phyloP scores from a whole-genome alignment of 2,113 vertebrate genomes.

The Phalacrocorax carbo region DNA sequence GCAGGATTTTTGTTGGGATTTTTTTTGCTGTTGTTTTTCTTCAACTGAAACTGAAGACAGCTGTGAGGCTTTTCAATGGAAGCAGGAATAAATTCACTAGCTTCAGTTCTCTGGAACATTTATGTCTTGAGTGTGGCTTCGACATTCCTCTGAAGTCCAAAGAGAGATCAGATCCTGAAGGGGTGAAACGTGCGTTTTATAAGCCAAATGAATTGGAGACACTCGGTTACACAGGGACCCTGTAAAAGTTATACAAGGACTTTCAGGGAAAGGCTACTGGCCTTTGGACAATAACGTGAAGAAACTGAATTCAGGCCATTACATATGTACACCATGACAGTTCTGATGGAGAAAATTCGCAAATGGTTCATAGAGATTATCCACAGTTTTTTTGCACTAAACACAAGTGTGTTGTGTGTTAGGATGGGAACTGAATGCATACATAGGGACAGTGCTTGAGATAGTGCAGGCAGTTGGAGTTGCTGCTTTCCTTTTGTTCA shows the following conservation, averaged over 20 bases:
- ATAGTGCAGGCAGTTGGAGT: background rate
- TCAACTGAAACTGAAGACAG: background rate
- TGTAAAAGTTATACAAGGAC: background rate
- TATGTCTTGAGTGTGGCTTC: background rate
- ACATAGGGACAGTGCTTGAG: background rate
- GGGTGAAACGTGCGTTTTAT: background rate
- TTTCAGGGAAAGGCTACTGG: background rate
- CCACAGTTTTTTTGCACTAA: background rate
- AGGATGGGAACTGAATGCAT: background rate
- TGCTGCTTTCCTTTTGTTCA: background rate
- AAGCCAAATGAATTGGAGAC: background rate
- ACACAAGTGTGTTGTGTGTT: rapidly evolving
- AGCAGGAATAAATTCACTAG: background rate
- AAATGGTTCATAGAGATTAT: background rate
- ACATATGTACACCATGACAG: background rate
- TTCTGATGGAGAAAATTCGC: background rate
- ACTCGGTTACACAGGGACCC: background rate
- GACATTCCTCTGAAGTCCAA: background rate
- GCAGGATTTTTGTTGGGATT: background rate
- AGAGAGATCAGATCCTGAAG: background rate
- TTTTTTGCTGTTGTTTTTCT: background rate
- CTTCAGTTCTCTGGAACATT: background rate
- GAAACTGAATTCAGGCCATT: background rate
- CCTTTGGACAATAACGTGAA: background rate
- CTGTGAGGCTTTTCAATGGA: background rate